These are phyloP conservation scores for Tor tambroides DNA, from an alignment of 2,113 vertebrate genomes.

Conservation along the genomic window DNA sequence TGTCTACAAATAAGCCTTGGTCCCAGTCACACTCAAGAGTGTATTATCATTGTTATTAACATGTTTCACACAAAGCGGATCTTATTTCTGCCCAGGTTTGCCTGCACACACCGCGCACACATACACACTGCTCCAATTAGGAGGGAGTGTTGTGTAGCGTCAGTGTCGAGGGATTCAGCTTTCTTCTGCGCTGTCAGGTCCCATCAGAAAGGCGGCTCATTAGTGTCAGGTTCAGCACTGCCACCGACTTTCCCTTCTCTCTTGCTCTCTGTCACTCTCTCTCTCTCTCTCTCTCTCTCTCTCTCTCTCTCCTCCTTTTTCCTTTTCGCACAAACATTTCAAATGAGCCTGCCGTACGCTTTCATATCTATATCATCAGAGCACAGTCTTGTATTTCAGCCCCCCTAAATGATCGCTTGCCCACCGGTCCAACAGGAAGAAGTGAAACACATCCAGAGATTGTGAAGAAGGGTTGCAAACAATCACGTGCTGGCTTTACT, in stretches of 20 bases:
- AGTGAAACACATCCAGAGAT: background rate
- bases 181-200: slow-evolving; percentile 84
- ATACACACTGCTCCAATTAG: slow-evolving; percentile 80
- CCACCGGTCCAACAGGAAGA: background rate
- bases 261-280: slow-evolving; percentile 56
- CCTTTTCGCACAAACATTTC: slow-evolving; percentile 54
- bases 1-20: slow-evolving; percentile 55
- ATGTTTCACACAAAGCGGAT: slow-evolving; percentile 51
- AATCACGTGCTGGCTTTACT: background rate
- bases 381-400: slow-evolving; percentile 13
- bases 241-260: slow-evolving; percentile 73
- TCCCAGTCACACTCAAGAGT: slow-evolving; percentile 36
- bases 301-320: slow-evolving; percentile 55
- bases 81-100: slow-evolving; percentile 56
- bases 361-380: slow-evolving; percentile 43
- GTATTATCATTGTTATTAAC: slow-evolving; percentile 61
- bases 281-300: slow-evolving; percentile 25
- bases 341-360: slow-evolving; percentile 48
- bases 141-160: slow-evolving; percentile 79
- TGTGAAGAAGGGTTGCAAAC: background rate
- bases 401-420: background rate
- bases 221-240: slow-evolving; percentile 83
- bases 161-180: slow-evolving; percentile 81
- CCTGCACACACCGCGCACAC: slow-evolving; percentile 67
- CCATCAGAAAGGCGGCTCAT: slow-evolving; percentile 84